Conservation (phyloP, 2,797 vertebrate species). For the Lutjanus campechanus region DNA sequence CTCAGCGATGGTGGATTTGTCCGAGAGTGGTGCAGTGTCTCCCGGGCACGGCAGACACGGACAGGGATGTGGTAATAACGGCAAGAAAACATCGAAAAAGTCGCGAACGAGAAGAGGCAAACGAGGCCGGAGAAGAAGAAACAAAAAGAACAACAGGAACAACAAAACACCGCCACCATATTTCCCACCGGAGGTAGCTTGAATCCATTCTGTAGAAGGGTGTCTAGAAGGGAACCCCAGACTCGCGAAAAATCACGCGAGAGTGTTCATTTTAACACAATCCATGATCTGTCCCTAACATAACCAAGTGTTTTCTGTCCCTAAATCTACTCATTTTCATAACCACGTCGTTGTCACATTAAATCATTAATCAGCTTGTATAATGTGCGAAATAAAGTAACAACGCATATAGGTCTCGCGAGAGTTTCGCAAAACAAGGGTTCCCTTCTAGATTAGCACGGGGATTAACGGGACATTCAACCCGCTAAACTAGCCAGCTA, state of each 20-base stretch:
- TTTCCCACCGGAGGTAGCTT: slow-evolving; percentile 93
- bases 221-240: no score
- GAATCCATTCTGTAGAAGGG: neutral
- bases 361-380: no score
- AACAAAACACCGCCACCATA: slow-evolving; percentile 91
- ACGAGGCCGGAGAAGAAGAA: slow-evolving; percentile 87
- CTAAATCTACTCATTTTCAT: no score
- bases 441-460: neutral
- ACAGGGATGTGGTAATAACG: slow-evolving; percentile 49
- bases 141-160: slow-evolving; percentile 86
- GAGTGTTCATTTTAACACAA: no score
- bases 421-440: no score
- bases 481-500: slow-evolving; percentile 5
- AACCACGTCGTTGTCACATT: no score
- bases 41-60: slow-evolving; percentile 55
- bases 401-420: no score
- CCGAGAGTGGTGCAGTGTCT: slow-evolving; percentile 45
- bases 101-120: slow-evolving; percentile 84
- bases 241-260: no score
- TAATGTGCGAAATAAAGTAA: no score
- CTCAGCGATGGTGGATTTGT: slow-evolving; percentile 70
- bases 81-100: slow-evolving; percentile 77
- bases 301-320: no score
- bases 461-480: slow-evolving; percentile 28
- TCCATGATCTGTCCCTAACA: no score